Percentiles rank a stretch among this genome's conserved stretches.
Evolutionary conservation across 2,797 vertebrate species (phyloP).

Genomic region (Podarcis lilfordi): DNA sequence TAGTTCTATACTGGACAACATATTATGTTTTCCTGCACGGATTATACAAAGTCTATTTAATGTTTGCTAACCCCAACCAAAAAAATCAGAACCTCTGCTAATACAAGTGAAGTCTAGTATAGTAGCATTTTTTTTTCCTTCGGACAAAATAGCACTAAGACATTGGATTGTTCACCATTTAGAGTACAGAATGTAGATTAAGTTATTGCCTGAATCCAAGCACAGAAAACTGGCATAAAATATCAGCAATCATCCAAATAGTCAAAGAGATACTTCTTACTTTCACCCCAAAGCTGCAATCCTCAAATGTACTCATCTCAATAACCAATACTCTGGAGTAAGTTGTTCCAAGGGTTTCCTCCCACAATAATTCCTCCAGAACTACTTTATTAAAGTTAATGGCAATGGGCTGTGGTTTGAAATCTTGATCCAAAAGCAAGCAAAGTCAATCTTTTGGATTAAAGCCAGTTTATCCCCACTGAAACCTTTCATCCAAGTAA

Average conservation of each 20-base stretch:
- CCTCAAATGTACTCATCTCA: neutral
- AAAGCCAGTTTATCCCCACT: neutral
- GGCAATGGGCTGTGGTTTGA: neutral
- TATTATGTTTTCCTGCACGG: rapidly evolving
- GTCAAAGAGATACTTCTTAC: neutral
- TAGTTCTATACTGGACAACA: neutral
- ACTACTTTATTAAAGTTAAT: neutral
- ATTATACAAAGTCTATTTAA: neutral
- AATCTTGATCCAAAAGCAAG: neutral
- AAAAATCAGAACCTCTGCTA: constrained; percentile 21
- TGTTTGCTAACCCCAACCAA: constrained; percentile 30
- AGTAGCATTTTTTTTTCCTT: neutral
- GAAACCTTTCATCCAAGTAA: neutral
- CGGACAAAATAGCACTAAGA: neutral
- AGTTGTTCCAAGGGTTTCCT: neutral
- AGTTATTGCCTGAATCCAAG: constrained; percentile 28
- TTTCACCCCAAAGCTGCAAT: neutral
- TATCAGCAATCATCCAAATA: neutral
- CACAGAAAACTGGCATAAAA: neutral
- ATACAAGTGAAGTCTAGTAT: constrained; percentile 43
- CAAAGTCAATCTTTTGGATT: neutral
- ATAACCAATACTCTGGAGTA: neutral
- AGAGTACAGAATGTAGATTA: neutral
- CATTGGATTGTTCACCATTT: neutral
- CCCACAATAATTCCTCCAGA: neutral